Base-by-base conservation (phyloP, 2,113 vertebrate genomes). In the Heterochromis multidens region DNA sequence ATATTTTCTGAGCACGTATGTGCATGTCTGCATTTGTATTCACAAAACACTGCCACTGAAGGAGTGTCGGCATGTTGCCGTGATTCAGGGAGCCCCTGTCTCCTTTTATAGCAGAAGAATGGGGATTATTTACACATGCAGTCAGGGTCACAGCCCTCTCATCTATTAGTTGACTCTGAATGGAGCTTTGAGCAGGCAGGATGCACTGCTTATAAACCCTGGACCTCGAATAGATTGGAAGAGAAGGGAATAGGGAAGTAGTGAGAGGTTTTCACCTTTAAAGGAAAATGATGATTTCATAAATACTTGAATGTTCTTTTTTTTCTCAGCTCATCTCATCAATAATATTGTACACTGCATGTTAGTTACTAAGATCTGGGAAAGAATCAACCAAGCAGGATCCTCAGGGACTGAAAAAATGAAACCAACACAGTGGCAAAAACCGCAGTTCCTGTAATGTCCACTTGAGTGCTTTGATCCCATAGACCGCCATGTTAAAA, bases 31-130 rank as follows among this genome's bases (percentile, higher is more conserved):
- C 5, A 11, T 81, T 84, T 77, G 88, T 40, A 81, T 89, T 85
- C 54, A 83, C 7, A 84, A 95, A 96, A 89, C 82, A 84, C 85
- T 95, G 95, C 95, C 96, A 96, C 90, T 88, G 92, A 94, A 95
- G 90, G 95, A 91, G 91, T 90, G 85, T 83, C 31, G 91, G 85
- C 67, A 67, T 95, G 96, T 96, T 97, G 96, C 92, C 72, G 92
- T 94, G 96, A 95, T 94, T 96, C 96, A 95, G 91, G 87, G 87
- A 94, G 92, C 93, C 94, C 95, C 95, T 93, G 93, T 96, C 93
- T 97, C 98, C 97, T 98, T 99, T 98, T 98, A 99, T 97, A 98
- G 98, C 94, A 97, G 93, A 97, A 97, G 96, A 95, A 94, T 96
- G 95, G 93, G 94, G 96, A 96, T 96, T 96, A 97, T 96, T 97